Evolutionary conservation across 2,113 vertebrate species (phyloP).

Genomic region (Leptodactylus fuscus): DNA sequence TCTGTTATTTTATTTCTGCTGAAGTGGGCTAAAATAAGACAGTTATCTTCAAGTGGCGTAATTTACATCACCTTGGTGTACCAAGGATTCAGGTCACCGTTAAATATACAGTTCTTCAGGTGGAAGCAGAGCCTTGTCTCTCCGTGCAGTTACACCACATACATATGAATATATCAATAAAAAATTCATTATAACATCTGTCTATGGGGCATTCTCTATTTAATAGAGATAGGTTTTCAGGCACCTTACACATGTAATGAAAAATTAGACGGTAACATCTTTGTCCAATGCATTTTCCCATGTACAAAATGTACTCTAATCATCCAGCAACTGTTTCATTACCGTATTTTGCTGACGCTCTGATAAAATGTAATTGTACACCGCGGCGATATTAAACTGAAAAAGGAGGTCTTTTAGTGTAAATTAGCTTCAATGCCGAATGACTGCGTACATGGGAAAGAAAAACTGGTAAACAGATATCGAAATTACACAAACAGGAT

Average conservation of each 20-base stretch:
- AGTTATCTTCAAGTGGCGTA: slow-evolving; percentile 57
- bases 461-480: slow-evolving; percentile 52
- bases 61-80: slow-evolving; percentile 61
- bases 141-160: slow-evolving; percentile 34
- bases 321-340: slow-evolving; percentile 60
- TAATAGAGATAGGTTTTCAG: slow-evolving; percentile 61
- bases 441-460: slow-evolving; percentile 46
- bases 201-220: slow-evolving; percentile 58
- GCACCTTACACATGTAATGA: slow-evolving; percentile 60
- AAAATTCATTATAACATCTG: slow-evolving; percentile 62
- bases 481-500: slow-evolving; percentile 48
- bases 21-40: slow-evolving; percentile 56
- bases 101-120: slow-evolving; percentile 60
- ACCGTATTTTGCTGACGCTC: slow-evolving; percentile 59
- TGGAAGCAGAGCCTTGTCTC: slow-evolving; percentile 38
- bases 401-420: slow-evolving; percentile 61
- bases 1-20: slow-evolving; percentile 60
- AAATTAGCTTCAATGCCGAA: slow-evolving; percentile 60
- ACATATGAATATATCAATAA: slow-evolving; percentile 64
- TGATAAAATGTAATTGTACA: slow-evolving; percentile 62
- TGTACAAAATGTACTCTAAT: slow-evolving; percentile 60
- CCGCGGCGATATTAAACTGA: slow-evolving; percentile 60
- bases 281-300: slow-evolving; percentile 56
- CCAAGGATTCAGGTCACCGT: slow-evolving; percentile 58
- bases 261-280: slow-evolving; percentile 60